Evolutionary conservation across 1,140 invertebrate genomes (phyloP).

Genomic region (Mactra quadrangularis): DNA sequence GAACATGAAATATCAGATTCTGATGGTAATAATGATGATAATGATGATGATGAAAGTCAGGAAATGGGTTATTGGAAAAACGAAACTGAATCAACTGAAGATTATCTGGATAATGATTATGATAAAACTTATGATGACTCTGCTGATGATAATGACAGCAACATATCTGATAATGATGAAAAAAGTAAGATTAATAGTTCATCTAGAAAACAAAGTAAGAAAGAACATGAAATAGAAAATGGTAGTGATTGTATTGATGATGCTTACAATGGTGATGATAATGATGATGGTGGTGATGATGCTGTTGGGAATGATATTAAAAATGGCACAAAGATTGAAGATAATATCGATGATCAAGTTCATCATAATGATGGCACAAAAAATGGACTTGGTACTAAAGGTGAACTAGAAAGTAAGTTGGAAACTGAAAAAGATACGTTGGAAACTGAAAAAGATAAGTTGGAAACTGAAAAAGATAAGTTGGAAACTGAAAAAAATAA

Average conservation of each 20-base stretch:
- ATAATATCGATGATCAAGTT: background rate
- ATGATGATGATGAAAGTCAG: constrained; percentile 29
- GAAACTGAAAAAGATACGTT: too few relatives aligned
- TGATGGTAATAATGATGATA: background rate
- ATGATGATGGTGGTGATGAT: background rate
- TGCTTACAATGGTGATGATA: background rate
- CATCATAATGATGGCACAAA: background rate
- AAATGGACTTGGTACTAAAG: background rate
- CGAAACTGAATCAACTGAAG: constrained; percentile 2
- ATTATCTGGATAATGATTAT: background rate
- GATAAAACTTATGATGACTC: background rate
- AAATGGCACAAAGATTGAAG: background rate
- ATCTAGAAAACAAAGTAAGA: background rate
- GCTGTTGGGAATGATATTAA: background rate
- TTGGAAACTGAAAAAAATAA: too few relatives aligned
- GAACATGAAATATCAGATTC: constrained; percentile 51
- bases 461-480: too few relatives aligned
- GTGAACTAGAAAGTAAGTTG: too few relatives aligned
- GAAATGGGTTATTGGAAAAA: constrained; percentile 38
- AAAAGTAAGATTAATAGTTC: too few relatives aligned
- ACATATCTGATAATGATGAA: background rate
- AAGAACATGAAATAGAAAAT: background rate
- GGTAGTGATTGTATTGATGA: too few relatives aligned
- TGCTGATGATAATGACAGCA: background rate
- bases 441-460: too few relatives aligned